Base-by-base conservation (phyloP, 1,140 invertebrate genomes). In the Bombus turneri region DNA sequence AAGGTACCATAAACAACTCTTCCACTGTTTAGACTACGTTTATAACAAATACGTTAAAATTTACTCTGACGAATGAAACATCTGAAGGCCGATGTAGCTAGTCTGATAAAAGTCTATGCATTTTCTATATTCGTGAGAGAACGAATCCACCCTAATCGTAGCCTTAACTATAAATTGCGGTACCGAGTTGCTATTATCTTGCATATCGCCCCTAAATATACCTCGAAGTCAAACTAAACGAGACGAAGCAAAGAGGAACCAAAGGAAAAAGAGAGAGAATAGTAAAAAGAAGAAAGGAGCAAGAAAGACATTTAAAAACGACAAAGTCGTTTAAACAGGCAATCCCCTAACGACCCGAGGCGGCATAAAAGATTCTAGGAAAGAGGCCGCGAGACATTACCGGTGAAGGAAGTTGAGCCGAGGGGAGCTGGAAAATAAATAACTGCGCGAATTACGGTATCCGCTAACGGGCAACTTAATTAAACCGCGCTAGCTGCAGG, bases 391-490 rank as follows among this genome's bases (percentile, higher is more conserved):
- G 75, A 78, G 59, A 64, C 75, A 64, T 78, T 78, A 78, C 31
- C 37, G 15, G 15, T 15, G 75, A 28, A 64, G 75, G 28, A 78
- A 78, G 75, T 78, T 57, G n/a, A 43, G 25, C 43, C 59, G 47
- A 57, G 12, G 25, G 5, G n/a, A 57, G 22, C 57, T 41, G 57
- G 81, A 31, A 72, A 75, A 75, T 75, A 75, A 83, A 83, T 53
- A 75, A 66, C 72, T 25, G 4, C 72, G 31, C 41, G 59, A 83
- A 75, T 75, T 83, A 83, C 59, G 31, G 57, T 83, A 75, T 83
- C 81, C 71, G 59, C 8, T 73, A 75, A 41, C 80, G 39, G 53
- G 80, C 22, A 81, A 75, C 81, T 83, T 83, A 74, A 75, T 83
- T 83, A 83, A 83, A 83, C 72, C 59, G 13, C 69, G 28, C 69